Evolutionary conservation across 37 sponge, comb jelly and placozoan species (phyloP), one percentile per base, ranked within the genome.

Genomic region (Chondrilla cf. caribensis): DNA sequence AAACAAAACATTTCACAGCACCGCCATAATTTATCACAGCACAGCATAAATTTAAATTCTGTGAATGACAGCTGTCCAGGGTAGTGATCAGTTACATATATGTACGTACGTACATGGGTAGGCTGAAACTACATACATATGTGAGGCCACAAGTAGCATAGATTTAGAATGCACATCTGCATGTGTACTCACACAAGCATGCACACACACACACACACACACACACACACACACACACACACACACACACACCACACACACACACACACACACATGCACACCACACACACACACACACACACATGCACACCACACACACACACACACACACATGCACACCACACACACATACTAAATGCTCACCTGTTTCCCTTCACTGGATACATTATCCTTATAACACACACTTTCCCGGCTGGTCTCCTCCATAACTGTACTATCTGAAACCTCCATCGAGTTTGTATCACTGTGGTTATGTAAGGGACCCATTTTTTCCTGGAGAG

Each of bases 131-230:
- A 62, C 64, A 62, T 29, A 22, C 6, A 7, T 26, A 62, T 22
- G 15, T 62, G 64, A n/a, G n/a, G n/a, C n/a, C n/a, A n/a, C n/a
- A n/a, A n/a, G n/a, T 22, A 62, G 5, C 35, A 67, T 26, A 8
- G 7, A 6, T 29, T 1, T 1, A 0, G 29, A 26, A 67, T 4
- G 29, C 68, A 28, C 35, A 67, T 3, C n/a, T 4, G 29, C 35
- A 28, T 32, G 29, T 32, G 29, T 32, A 8, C 68, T 21, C 68
- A 67, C 32, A 67, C 31, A 67, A 2, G 29, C 68, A 67, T 2
- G 29, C 68, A 67, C 68, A 67, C 68, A 29, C 68, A 67, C 68
- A 60, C 64, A 67, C 68, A 67, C 35, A 67, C 68, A 67, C 68
- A 67, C 64, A 60, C 64, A 60, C 64, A 60, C 32, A 62, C 29